phyloP scores from a whole-genome alignment of 2,113 vertebrate species.

The Ctenodactylus gundi region DNA sequence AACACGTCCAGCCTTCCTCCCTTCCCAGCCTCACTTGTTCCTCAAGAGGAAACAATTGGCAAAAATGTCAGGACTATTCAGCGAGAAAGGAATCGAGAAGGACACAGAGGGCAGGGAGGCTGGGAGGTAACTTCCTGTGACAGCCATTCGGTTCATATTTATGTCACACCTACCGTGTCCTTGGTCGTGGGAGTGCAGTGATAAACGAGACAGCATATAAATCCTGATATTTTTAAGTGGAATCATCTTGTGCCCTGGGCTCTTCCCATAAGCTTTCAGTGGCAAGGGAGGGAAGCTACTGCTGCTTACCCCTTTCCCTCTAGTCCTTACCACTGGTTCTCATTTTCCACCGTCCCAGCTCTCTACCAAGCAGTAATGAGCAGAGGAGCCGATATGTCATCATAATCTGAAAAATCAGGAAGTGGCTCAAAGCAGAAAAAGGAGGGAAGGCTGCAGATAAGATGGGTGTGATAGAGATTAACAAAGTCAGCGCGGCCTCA shows the following conservation, averaged over 20 bases:
- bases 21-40: background rate
- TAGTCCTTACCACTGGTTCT: background rate
- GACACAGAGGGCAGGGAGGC: background rate
- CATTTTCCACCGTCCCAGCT: background rate
- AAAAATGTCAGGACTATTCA: background rate
- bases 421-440: slow-evolving; percentile 35
- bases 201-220: background rate
- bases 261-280: background rate
- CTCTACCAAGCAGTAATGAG: background rate
- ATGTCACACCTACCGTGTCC: background rate
- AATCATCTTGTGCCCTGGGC: background rate
- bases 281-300: background rate
- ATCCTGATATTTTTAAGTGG: background rate
- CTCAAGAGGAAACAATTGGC: background rate
- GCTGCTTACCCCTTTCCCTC: background rate
- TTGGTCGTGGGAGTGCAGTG: background rate
- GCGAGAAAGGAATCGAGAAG: background rate
- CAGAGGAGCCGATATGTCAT: background rate
- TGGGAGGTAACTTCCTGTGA: background rate
- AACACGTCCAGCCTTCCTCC: background rate
- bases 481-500: slow-evolving; percentile 22
- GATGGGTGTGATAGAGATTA: background rate
- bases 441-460: slow-evolving; percentile 45
- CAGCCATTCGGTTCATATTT: background rate
- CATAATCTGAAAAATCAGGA: background rate